Evolutionary conservation across 2,113 vertebrate genomes (phyloP).

Genomic region (Phrynocephalus versicolor): DNA sequence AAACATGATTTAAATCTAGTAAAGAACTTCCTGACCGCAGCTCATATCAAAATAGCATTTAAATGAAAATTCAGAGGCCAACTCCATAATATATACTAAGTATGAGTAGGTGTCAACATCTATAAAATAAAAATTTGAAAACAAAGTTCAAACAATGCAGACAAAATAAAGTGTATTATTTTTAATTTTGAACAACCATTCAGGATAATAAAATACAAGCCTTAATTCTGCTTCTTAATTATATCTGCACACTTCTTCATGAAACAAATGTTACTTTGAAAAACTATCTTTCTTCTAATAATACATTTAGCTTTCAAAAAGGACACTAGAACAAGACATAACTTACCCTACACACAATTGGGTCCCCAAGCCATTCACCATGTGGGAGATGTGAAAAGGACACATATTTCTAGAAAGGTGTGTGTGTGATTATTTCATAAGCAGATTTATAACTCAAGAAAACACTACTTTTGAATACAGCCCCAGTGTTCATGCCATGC

Average conservation of each 20-base stretch:
- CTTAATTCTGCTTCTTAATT: background rate
- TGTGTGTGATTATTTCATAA: background rate
- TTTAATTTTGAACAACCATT: background rate
- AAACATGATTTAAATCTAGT: background rate
- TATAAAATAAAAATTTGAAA: background rate
- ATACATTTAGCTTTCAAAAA: background rate
- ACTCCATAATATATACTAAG: background rate
- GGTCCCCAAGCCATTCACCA: background rate
- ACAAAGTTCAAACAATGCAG: background rate
- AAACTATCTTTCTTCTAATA: background rate
- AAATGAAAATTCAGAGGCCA: background rate
- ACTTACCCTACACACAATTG: background rate
- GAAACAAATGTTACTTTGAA: background rate
- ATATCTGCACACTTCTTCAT: background rate
- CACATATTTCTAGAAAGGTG: background rate
- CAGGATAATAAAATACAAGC: background rate
- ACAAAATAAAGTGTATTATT: background rate
- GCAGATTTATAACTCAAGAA: slow-evolving; percentile 42
- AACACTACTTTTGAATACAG: background rate
- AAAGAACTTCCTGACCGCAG: background rate
- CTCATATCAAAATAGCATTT: background rate
- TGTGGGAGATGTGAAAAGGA: background rate
- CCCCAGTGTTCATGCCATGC: background rate
- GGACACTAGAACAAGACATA: background rate
- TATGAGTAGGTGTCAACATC: background rate